Conservation (phyloP, 2,797 vertebrate genomes). For the Sebastes kiyomatsui region DNA sequence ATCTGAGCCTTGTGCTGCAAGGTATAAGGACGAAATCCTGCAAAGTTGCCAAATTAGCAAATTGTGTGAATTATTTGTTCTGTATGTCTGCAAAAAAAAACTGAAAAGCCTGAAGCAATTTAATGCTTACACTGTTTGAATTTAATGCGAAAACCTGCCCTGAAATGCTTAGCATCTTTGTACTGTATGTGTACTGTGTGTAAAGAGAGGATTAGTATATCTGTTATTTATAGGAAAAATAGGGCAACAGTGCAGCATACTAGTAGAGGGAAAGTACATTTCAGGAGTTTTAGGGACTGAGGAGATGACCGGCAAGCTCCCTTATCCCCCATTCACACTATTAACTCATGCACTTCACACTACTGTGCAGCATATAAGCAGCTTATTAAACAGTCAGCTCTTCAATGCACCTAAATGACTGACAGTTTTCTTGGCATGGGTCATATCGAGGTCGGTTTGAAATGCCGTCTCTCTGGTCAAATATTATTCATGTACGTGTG, state of each 20-base stretch:
- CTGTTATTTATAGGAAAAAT: background rate
- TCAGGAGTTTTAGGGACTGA: background rate
- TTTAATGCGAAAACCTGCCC: conserved; percentile 21
- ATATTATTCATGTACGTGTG: background rate
- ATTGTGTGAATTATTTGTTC: conserved; percentile 32
- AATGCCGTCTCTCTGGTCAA: background rate
- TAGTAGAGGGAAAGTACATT: background rate
- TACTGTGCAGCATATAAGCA: background rate
- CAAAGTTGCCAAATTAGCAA: conserved; percentile 59
- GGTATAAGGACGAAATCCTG: conserved; percentile 35
- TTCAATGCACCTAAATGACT: background rate
- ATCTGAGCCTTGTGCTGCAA: conserved; percentile 8
- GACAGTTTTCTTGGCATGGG: background rate
- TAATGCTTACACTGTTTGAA: conserved; percentile 39
- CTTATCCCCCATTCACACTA: background rate
- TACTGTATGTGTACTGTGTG: background rate
- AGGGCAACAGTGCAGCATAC: background rate
- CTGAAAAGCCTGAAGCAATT: conserved; percentile 40
- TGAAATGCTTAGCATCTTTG: conserved; percentile 42
- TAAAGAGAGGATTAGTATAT: conserved; percentile 31
- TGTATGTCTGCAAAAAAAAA: conserved; percentile 42
- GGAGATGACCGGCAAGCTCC: background rate
- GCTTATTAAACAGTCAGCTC: background rate
- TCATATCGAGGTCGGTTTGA: background rate
- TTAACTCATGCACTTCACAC: background rate